Percentiles rank a stretch among this genome's conserved stretches.
phyloP scores from a whole-genome alignment of 2,113 vertebrate genomes.

The Misgurnus mizolepis region DNA sequence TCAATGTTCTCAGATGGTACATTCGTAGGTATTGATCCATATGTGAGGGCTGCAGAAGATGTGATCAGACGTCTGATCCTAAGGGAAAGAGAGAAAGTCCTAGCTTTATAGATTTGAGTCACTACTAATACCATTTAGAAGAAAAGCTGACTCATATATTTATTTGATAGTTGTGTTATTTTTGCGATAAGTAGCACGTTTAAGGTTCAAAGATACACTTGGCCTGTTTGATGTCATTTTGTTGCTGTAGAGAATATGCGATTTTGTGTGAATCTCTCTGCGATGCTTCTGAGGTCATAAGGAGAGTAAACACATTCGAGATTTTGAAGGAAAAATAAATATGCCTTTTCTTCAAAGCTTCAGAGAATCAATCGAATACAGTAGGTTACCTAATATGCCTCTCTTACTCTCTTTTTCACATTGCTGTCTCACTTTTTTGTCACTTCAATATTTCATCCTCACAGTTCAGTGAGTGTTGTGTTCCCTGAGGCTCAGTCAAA shows the following conservation, averaged over 20 bases:
- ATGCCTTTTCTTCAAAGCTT: not conserved
- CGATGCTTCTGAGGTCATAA: not conserved
- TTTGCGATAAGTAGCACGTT: not conserved
- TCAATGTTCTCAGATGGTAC: conserved; percentile 42
- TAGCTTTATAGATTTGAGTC: not conserved
- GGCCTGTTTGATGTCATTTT: conserved; percentile 19
- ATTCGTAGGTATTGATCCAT: conserved; percentile 39
- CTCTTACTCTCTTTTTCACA: not conserved
- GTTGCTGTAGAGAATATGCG: not conserved
- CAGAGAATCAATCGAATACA: not conserved
- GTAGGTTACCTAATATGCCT: not conserved
- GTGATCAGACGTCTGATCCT: conserved; percentile 17
- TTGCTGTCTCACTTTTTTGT: not conserved
- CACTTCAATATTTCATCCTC: conserved; percentile 23
- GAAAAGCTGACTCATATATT: not conserved
- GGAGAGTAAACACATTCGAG: not conserved
- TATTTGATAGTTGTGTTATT: no score
- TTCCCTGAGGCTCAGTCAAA: not conserved
- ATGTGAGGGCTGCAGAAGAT: conserved; percentile 12
- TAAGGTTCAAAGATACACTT: not conserved
- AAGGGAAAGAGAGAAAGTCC: not conserved
- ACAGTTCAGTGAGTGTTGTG: not conserved
- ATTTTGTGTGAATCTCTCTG: not conserved
- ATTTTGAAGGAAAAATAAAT: conserved; percentile 8
- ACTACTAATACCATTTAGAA: not conserved